phyloP scores from a whole-genome alignment of 1,140 invertebrate species.

The Trypoxylus dichotomus region DNA sequence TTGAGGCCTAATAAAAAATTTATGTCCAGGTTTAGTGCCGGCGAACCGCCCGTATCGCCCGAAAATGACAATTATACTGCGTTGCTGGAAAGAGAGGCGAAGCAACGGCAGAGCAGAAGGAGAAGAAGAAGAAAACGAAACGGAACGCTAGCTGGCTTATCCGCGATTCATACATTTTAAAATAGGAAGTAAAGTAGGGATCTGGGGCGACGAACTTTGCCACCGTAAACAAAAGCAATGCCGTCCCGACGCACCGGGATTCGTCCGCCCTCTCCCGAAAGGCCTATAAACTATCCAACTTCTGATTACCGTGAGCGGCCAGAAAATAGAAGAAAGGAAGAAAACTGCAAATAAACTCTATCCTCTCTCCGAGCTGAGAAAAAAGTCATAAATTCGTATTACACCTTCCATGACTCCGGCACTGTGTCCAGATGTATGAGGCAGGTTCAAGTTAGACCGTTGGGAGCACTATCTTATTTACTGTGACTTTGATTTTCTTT shows the following conservation, averaged over 20 bases:
- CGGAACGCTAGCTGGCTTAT: neutral
- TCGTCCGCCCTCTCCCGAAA: conserved; percentile 13
- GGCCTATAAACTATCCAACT: conserved; percentile 23
- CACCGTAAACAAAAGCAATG: conserved; percentile 19
- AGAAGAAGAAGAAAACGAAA: neutral
- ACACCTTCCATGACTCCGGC: neutral
- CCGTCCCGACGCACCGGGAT: neutral
- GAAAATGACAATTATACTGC: conserved; percentile 16
- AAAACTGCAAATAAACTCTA: neutral
- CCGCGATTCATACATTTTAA: conserved; percentile 24
- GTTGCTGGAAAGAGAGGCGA: neutral
- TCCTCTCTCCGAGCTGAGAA: conserved; percentile 13
- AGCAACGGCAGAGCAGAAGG: neutral
- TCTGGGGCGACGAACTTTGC: conserved; percentile 22
- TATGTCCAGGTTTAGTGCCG: conserved; percentile 10
- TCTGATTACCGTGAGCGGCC: conserved; percentile 8
- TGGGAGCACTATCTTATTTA: neutral
- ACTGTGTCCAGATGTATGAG: neutral
- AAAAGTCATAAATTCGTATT: conserved; percentile 23
- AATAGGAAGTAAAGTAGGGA: conserved; percentile 18
- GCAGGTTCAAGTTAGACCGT: neutral
- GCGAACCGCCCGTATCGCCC: conserved; percentile 6
- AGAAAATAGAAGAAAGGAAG: conserved; percentile 11
- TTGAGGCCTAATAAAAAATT: conserved; percentile 25
- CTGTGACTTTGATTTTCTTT: conserved; percentile 20